Base-by-base conservation (phyloP, 2,888 invertebrate species). In the Chrysopilus asiliformis region DNA sequence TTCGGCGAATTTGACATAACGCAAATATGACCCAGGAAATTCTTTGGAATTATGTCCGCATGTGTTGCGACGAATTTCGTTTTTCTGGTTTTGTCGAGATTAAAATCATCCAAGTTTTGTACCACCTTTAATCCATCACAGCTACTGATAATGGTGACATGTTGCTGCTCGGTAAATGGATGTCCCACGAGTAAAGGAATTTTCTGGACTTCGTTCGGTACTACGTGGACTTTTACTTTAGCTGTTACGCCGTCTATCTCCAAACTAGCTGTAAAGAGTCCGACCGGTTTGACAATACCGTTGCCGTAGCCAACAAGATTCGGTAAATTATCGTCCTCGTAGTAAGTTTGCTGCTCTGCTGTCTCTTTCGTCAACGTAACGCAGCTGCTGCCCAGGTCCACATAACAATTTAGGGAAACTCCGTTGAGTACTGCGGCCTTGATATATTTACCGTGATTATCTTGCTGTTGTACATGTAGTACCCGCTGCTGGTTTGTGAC, bases 301-400 rank as follows among this genome's bases (percentile, higher is more conserved):
- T 16, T 2, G 7, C 30, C 30, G 17, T 30, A 30, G 17, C 30
- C 30, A 13, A 30, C 30, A 5, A 30, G 14, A 13, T n/a, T 6
- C 13, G 17, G 18, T 6, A 32, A 32, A 2, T 14, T 3, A 14
- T 30, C 30, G 4, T 14, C 14, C n/a, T 30, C 30, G 30, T 13
- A 13, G 14, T 9, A 32, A 12, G 32, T 32, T 3, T 16, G 14
- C n/a, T 32, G 14, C 20, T 32, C 32, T 18, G 32, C 32, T 18
- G 17, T 17, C 8, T 7, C 12, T 8, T 19, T 32, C 12, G 8
- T 14, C 19, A 32, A 10, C 12, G 32, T 32, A 4, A 32, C 32
- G n/a, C 32, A 32, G 16, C 32, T 32, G 13, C 32, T 32, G 5
- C 32, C 32, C 7, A 32, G 4, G 6, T 32, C 32, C 5, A 32